Base-by-base conservation (phyloP, 30 jellyfish, hydroid and myxozoan species). In the Catostylus mosaicus region DNA sequence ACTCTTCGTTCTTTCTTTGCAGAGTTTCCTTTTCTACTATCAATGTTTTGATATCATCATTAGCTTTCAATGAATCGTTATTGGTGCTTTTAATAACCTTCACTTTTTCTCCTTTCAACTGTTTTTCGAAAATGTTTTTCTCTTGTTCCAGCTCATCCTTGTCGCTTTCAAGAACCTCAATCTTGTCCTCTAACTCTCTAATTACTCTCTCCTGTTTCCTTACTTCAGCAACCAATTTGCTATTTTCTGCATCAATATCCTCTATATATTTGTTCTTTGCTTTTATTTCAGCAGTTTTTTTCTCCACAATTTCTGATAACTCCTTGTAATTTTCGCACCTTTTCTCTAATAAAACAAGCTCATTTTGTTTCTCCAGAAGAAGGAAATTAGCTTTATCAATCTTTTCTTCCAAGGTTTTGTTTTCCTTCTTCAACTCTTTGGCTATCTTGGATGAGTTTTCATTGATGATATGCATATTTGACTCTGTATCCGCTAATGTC, bases 401-500 rank as follows among this genome's bases (percentile, higher is more conserved):
- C 29, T 66, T 57, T 29, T 66, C 57, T 30, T 33, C 32, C 3
- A 33, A 0, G 1, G 30, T 2, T 30, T 70, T 35, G 18, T 26
- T 38, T 32, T 70, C 45, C 46, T n/a, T 38, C 67, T 19, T 24
- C 9, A 38, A 43, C 3, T 30, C 47, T 23, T 22, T 43, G 1
- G 7, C 59, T 0, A 1, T 66, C 32, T 30, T 22, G 2, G 78
- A 36, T 66, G 78, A 30, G 22, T 32, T 30, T 33, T 27, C 56
- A 8, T 27, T 16, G 10, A 30, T 66, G 10, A 43, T 70, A n/a
- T 37, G 37, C 66, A 36, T 37, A 38, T 70, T 29, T 8, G 67
- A 7, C 38, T 70, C 82, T 20, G 59, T 66, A 66, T 66, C 78
- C 4, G 59, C 59, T 36, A 66, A 26, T 16, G 78, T 27, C 11